Base-by-base conservation (phyloP, 2,113 vertebrate genomes). In the Dryoscopus gambensis region DNA sequence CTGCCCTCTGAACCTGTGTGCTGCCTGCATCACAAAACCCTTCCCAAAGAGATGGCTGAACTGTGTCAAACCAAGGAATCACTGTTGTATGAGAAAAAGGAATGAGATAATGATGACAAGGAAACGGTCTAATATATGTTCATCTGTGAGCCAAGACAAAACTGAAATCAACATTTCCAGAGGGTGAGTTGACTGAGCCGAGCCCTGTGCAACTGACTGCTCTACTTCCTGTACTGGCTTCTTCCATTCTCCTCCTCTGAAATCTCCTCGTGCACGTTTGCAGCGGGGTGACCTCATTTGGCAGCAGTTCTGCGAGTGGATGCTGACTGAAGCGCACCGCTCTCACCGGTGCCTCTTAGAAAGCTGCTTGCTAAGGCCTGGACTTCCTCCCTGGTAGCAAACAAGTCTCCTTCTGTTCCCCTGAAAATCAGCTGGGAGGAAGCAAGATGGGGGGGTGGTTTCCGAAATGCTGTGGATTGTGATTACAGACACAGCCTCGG, bases 341-440 rank as follows among this genome's bases (percentile, higher is more conserved):
- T 73, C 91, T 89, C 56, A 31, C 56, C 79, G 93, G 46, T 63
- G 89, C 87, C 93, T 89, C 89, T 92, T 20, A 10, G 71, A 94
- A 69, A 83, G 73, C 89, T 46, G 89, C 91, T 84, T 30, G 9
- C 91, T 63, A 19, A 57, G 89, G 93, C 84, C 91, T 77, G 96
- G 31, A 85, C 95, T 97, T 96, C 94, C 95, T 93, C 95, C 91
- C 78, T 20, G 70, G 49, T 84, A 91, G 93, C 87, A 95, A 96
- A 96, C 96, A 96, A 97, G 70, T 90, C 95, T 94, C 96, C 91
- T 91, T 96, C 95, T 96, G 95, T 97, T 97, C 95, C 91, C 91
- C 70, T 68, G 93, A 64, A 96, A 96, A 96, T 96, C 95, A 96
- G 95, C 95, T 96, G 96, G 95, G 96, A 96, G 96, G 96, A 97